These are phyloP conservation scores for Tinea semifulvella DNA, from an alignment of 2,888 invertebrate genomes.

Conservation along the genomic window DNA sequence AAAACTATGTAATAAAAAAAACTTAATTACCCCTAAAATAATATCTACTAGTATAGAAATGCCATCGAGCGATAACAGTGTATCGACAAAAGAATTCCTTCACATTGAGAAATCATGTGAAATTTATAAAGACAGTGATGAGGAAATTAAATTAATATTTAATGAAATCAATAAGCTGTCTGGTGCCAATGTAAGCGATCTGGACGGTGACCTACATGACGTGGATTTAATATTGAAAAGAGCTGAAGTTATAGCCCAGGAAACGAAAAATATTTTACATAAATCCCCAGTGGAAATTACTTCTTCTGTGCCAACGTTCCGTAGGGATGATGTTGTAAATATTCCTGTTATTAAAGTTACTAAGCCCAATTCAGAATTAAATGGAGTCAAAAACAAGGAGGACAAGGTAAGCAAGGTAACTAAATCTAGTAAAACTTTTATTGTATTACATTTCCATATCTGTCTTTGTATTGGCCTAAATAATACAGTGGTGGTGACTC, in stretches of 20 bases:
- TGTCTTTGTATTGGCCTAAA: too few species aligned
- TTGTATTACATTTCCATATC: too few species aligned
- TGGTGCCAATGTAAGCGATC: slow-evolving; percentile 30
- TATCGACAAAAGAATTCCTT: slow-evolving; percentile 51
- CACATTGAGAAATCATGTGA: slow-evolving; percentile 51
- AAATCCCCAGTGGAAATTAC: slow-evolving; percentile 31
- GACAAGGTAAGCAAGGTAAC: slow-evolving; percentile 37
- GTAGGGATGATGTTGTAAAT: slow-evolving; percentile 19
- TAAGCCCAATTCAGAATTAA: slow-evolving; percentile 30
- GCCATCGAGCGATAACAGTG: slow-evolving; percentile 47
- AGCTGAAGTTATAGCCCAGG: slow-evolving; percentile 50
- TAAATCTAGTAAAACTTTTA: too few species aligned
- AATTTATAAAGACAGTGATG: slow-evolving; percentile 53
- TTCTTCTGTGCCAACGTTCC: slow-evolving; percentile 15
- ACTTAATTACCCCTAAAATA: background rate
- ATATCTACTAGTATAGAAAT: background rate
- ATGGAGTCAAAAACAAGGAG: slow-evolving; percentile 1
- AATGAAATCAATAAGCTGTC: slow-evolving; percentile 72
- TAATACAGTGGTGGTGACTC: too few species aligned
- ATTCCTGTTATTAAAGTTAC: slow-evolving; percentile 53
- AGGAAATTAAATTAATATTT: slow-evolving; percentile 74
- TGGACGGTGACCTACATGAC: slow-evolving; percentile 46
- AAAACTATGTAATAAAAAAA: background rate
- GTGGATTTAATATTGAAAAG: slow-evolving; percentile 52
- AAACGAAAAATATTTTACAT: slow-evolving; percentile 47